These are phyloP conservation scores for Cyprinodon variegatus DNA, from an alignment of 2,113 vertebrate species.

Conservation along the genomic window DNA sequence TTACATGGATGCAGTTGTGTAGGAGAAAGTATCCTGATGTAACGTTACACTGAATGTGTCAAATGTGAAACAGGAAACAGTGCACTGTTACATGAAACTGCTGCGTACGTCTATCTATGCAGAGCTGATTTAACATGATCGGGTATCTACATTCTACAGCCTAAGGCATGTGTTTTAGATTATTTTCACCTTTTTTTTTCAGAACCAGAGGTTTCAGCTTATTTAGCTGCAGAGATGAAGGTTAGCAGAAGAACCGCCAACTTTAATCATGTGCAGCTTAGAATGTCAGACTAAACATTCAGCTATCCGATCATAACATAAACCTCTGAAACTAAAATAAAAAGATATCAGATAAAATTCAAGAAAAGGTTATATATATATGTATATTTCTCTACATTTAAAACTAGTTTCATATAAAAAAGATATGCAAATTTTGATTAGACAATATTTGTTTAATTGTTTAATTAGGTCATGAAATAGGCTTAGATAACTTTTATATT, in stretches of 20 bases:
- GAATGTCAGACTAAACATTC: background rate
- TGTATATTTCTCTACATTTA: background rate
- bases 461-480: too few species aligned
- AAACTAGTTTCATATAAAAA: background rate
- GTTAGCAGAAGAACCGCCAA: background rate
- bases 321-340: background rate
- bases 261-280: background rate
- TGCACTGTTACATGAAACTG: background rate
- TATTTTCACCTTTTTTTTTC: background rate
- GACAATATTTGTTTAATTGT: background rate
- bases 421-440: background rate
- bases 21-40: background rate
- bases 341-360: background rate
- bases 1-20: background rate
- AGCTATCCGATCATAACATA: background rate
- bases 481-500: background rate
- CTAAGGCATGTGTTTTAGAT: background rate
- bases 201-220: background rate
- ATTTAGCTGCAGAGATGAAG: background rate
- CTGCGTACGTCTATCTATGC: background rate
- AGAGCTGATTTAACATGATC: background rate
- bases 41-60: background rate
- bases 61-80: slow-evolving; percentile 3
- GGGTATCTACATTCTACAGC: background rate
- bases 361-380: too few species aligned